Conservation (phyloP, 2,888 invertebrate species). For the Amphipyra berbera region DNA sequence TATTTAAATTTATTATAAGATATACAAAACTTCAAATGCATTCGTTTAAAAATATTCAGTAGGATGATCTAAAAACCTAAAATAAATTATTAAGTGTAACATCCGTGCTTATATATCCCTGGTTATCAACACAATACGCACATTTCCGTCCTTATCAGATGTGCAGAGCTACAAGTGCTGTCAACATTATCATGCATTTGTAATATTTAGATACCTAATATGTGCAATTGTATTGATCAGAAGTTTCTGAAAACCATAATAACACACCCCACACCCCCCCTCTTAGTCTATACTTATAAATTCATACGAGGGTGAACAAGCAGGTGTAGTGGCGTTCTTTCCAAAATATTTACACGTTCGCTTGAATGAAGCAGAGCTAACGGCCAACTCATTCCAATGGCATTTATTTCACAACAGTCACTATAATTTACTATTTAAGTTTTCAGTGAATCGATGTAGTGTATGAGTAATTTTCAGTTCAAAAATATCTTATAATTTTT, state of each 20-base stretch:
- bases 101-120: slow-evolving; percentile 3
- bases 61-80: too few relatives aligned
- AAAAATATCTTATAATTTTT: slow-evolving; percentile 42
- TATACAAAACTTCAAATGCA: neutral
- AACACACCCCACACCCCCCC: too few relatives aligned
- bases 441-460: slow-evolving; percentile 29
- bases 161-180: neutral
- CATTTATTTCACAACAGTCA: slow-evolving; percentile 37
- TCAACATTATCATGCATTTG: slow-evolving; percentile 3
- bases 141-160: slow-evolving; percentile 18
- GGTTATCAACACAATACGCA: neutral
- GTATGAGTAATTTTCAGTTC: slow-evolving; percentile 41
- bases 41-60: neutral
- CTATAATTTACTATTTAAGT: slow-evolving; percentile 31
- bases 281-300: slow-evolving; percentile 1
- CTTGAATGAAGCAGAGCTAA: slow-evolving; percentile 35
- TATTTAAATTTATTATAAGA: neutral
- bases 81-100: slow-evolving; percentile 15
- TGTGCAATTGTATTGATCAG: too few relatives aligned
- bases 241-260: neutral
- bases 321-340: slow-evolving; percentile 18
- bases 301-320: slow-evolving; percentile 13
- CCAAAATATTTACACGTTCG: slow-evolving; percentile 23
- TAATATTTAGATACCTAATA: neutral
- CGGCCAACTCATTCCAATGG: slow-evolving; percentile 33